Conservation (phyloP, 2,797 vertebrate species). For the Neopelma chrysocephalum region DNA sequence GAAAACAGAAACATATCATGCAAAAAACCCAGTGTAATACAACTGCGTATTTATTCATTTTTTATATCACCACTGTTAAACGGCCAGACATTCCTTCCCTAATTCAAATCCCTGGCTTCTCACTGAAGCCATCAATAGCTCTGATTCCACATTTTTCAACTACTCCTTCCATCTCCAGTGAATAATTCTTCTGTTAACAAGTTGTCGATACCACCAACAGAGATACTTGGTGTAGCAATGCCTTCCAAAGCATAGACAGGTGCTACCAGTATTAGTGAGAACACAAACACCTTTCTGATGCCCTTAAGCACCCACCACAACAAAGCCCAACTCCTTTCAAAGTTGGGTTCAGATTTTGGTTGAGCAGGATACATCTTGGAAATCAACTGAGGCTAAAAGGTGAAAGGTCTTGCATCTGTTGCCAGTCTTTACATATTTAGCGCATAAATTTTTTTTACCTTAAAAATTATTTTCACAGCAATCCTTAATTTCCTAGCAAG, state of each 20-base stretch:
- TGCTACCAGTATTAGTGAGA: not conserved
- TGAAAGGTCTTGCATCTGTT: not conserved
- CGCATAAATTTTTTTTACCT: not conserved
- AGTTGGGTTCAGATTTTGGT: not conserved
- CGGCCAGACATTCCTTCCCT: fast-evolving
- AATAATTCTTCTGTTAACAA: not conserved
- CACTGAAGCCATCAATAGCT: not conserved
- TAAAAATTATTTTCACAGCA: not conserved
- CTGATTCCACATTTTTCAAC: not conserved
- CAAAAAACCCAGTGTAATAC: not conserved
- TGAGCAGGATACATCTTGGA: not conserved
- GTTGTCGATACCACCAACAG: not conserved
- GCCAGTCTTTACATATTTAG: not conserved
- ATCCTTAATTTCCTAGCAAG: not conserved
- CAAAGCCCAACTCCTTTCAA: not conserved
- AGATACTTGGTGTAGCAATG: not conserved
- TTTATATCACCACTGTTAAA: not conserved
- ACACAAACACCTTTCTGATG: not conserved
- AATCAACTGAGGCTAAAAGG: not conserved
- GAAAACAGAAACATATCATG: not conserved
- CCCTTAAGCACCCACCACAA: not conserved
- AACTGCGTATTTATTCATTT: not conserved
- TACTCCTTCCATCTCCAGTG: not conserved
- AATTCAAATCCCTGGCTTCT: not conserved
- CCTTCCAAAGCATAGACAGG: not conserved